A percentile compares a stretch with the other conserved stretches of the same genome.
These are phyloP conservation scores for Amblyornis subalaris DNA, from an alignment of 2,113 vertebrate genomes.

Conservation along the genomic window DNA sequence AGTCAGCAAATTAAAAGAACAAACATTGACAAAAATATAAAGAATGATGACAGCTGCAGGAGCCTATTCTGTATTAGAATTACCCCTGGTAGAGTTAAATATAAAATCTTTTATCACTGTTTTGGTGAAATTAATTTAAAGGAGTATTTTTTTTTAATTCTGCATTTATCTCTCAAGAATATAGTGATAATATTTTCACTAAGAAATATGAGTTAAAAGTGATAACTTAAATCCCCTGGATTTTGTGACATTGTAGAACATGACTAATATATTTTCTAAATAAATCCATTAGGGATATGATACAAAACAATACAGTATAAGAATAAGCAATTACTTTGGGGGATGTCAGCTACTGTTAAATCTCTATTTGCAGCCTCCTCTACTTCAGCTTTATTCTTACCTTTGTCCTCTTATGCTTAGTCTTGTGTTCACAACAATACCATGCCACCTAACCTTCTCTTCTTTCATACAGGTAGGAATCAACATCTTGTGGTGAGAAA, in stretches of 20 bases:
- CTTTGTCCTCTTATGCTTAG: background rate
- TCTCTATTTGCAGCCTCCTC: background rate
- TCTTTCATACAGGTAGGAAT: background rate
- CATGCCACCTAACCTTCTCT: background rate
- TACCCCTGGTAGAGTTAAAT: slow-evolving; percentile 14
- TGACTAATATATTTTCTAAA: slow-evolving; percentile 43
- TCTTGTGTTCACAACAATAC: background rate
- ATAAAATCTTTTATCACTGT: slow-evolving; percentile 21
- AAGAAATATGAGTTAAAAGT: slow-evolving; percentile 40
- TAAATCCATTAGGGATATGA: background rate
- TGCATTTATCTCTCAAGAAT: slow-evolving; percentile 44
- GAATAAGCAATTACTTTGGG: background rate
- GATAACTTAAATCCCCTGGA: slow-evolving; percentile 44
- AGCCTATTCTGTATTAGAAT: background rate
- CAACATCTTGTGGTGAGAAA: background rate
- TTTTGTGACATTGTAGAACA: slow-evolving; percentile 17
- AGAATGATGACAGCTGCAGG: background rate
- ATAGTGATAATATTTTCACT: slow-evolving; percentile 28
- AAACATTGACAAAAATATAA: background rate
- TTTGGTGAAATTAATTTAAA: slow-evolving; percentile 38
- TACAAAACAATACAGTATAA: background rate
- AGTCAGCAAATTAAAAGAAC: background rate
- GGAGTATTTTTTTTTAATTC: background rate
- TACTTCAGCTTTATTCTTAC: background rate
- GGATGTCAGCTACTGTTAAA: background rate